Evolutionary conservation across 2,888 invertebrate genomes (phyloP).

Genomic region (Arenicola marina): DNA sequence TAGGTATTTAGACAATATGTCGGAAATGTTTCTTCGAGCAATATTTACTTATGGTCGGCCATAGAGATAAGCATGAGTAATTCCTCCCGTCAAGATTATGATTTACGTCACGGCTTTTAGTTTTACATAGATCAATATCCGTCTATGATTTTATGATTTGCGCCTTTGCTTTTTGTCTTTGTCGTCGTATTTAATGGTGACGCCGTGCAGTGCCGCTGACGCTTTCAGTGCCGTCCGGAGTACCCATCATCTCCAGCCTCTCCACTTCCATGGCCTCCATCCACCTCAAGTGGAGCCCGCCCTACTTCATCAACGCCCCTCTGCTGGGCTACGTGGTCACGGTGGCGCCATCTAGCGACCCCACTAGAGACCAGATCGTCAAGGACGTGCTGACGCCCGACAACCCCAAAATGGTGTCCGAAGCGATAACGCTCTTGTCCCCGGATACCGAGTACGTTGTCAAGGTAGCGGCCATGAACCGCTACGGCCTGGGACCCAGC

Average conservation of each 20-base stretch:
- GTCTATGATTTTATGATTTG: no score
- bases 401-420: constrained; percentile 7
- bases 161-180: no score
- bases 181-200: no score
- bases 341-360: constrained; percentile 9
- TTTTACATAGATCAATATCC: no score
- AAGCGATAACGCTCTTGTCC: constrained; percentile 21
- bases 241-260: constrained; percentile 74
- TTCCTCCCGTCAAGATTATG: no score
- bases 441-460: constrained; percentile 24
- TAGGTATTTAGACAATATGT: no score
- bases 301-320: constrained; percentile 84
- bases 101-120: no score
- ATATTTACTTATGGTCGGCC: no score
- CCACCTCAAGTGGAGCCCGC: constrained; percentile 86
- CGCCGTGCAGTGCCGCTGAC: no score
- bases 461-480: constrained; percentile 21
- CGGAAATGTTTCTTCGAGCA: no score
- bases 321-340: constrained; percentile 77
- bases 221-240: constrained; percentile 74
- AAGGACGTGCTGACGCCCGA: constrained; percentile 7
- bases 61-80: no score
- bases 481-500: constrained; percentile 19
- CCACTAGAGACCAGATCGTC: constrained; percentile 5
- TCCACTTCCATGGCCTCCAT: constrained; percentile 76